Conservation (phyloP, 2,113 vertebrate species). For the Ramphastos sulfuratus region DNA sequence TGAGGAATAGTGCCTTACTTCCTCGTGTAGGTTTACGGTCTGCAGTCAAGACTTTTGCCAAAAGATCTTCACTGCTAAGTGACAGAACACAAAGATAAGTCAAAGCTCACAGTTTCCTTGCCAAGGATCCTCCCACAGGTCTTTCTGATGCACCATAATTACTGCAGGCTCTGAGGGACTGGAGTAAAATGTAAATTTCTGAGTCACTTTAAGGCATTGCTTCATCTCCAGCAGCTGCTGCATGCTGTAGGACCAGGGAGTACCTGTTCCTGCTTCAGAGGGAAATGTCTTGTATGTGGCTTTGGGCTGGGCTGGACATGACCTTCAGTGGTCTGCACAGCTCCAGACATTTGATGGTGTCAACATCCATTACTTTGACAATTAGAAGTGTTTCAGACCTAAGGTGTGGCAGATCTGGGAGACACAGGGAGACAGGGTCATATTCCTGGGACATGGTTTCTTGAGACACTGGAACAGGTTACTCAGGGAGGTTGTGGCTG, state of each 20-base stretch:
- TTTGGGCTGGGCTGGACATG: neutral
- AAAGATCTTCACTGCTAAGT: neutral
- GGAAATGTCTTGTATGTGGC: neutral
- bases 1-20: neutral
- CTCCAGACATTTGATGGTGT: neutral
- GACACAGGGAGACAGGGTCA: neutral
- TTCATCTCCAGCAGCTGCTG: neutral
- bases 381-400: neutral
- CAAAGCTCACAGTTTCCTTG: neutral
- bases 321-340: neutral
- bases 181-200: neutral
- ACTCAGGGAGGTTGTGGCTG: too few relatives aligned
- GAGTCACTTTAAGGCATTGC: neutral
- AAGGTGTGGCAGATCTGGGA: neutral
- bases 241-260: neutral
- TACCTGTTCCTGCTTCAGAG: neutral
- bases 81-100: neutral
- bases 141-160: neutral
- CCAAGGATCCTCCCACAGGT: neutral
- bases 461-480: too few relatives aligned
- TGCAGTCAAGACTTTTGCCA: neutral
- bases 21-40: neutral
- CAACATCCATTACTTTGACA: neutral
- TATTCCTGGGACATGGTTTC: neutral
- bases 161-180: neutral